Conservation (phyloP, 1,140 invertebrate species). For the Sycophaga agraensis region DNA sequence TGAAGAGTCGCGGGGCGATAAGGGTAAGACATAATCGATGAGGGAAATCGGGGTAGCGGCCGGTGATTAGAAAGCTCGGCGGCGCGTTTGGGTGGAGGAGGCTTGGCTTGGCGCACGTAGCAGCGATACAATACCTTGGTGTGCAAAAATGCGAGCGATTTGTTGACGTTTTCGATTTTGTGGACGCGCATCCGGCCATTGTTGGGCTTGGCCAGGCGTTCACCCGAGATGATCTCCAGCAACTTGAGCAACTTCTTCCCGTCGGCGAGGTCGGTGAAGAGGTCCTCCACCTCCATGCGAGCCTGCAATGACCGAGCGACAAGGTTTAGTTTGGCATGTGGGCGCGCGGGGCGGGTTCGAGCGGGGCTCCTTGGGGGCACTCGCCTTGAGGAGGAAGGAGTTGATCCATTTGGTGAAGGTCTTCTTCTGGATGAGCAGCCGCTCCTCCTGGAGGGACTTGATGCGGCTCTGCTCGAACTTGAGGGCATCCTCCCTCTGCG, state of each 20-base stretch:
- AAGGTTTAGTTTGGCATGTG: too few species aligned
- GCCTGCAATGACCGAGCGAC: too few species aligned
- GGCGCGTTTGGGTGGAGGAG: background rate
- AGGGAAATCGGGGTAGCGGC: background rate
- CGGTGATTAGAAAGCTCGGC: background rate
- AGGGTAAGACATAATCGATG: background rate
- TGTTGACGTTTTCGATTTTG: constrained; percentile 99
- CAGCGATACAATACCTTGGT: constrained; percentile 84
- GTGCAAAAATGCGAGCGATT: constrained; percentile 94
- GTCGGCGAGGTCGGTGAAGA: constrained; percentile 95
- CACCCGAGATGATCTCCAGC: constrained; percentile 97
- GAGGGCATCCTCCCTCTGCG: constrained; percentile 83
- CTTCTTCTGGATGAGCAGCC: constrained; percentile 98
- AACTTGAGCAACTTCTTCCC: constrained; percentile 94
- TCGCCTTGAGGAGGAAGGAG: constrained; percentile 93
- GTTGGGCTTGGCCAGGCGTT: constrained; percentile 95
- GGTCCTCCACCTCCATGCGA: constrained; percentile 94
- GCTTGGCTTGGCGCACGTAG: background rate
- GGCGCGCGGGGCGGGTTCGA: too few species aligned
- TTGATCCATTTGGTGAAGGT: constrained; percentile 99
- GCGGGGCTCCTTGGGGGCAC: background rate
- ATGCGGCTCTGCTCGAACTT: constrained; percentile 97
- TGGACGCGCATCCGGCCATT: constrained; percentile 96
- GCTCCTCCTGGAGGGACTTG: constrained; percentile 93
- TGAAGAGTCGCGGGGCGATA: too few species aligned